Percentiles rank a stretch among this genome's conserved stretches.
phyloP scores from a whole-genome alignment of 1,140 invertebrate species.

The Drosophila parvula region DNA sequence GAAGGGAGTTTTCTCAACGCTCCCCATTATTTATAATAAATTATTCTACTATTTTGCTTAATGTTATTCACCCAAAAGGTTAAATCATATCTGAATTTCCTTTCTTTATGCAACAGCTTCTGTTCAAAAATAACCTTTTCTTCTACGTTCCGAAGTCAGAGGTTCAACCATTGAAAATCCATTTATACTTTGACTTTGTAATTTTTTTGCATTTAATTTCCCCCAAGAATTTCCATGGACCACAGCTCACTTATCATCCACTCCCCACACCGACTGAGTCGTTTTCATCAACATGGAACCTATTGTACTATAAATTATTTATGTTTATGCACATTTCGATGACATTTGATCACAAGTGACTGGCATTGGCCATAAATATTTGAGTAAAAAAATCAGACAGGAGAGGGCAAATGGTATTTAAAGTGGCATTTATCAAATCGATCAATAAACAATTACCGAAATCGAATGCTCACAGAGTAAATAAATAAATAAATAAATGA shows the following conservation, averaged over 20 bases:
- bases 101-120: neutral
- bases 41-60: neutral
- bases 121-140: slow-evolving; percentile 14
- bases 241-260: slow-evolving; percentile 38
- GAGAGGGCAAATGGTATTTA: slow-evolving; percentile 28
- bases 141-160: neutral
- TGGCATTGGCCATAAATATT: slow-evolving; percentile 59
- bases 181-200: slow-evolving; percentile 18
- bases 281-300: slow-evolving; percentile 40
- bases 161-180: slow-evolving; percentile 16
- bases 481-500: slow-evolving; percentile 55
- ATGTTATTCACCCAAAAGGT: slow-evolving; percentile 3
- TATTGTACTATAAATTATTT: slow-evolving; percentile 51
- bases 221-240: slow-evolving; percentile 23
- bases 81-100: too few species aligned
- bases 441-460: slow-evolving; percentile 74
- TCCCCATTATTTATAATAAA: neutral
- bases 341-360: slow-evolving; percentile 46
- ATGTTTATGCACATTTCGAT: slow-evolving; percentile 52
- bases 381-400: slow-evolving; percentile 33
- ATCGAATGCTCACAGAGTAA: slow-evolving; percentile 32
- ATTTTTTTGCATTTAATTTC: slow-evolving; percentile 42
- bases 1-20: accelerated
- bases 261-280: slow-evolving; percentile 15
- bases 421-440: slow-evolving; percentile 66